Base-by-base conservation (phyloP, 1,140 invertebrate genomes). In the Pseudomyrmex pallidus region DNA sequence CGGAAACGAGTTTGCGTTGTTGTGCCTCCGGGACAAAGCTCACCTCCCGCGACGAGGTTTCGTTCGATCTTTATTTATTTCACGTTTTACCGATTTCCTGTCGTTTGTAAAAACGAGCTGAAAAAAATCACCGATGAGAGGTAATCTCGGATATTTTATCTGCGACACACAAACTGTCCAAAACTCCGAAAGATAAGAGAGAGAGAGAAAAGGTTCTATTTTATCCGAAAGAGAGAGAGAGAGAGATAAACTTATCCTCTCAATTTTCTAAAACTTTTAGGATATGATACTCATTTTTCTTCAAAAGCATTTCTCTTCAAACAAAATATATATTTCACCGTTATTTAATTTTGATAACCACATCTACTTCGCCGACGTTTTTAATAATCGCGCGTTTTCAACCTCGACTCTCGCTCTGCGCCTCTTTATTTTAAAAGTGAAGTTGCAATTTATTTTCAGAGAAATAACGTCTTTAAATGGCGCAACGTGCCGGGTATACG, bases 11-110 rank as follows among this genome's bases (percentile, higher is more conserved):
- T 7, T 20, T 70, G 15, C 17, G 35, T 35, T 35, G 35, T 80
- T 48, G 7, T 12, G 25, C 46, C 46, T 59, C 22, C 56, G 54
- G n/a, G 4, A 78, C 74, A 57, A 57, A 78, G 17, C 35, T 66
- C 13, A 57, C 4, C 15, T 17, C 13, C 13, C 46, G 13, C 17
- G 35, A 59, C 5, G 35, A 59, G 35, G 35, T 15, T 80, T 80
- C 25, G 54, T 59, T 78, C 52, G 35, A 80, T 80, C 54, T 48
- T 56, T n/a, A n/a, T 73, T n/a, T 7, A 52, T 52, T 13, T 52
- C 74, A 35, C 1, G n/a, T 17, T 20, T 5, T 70, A 35, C 35
- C 35, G 22, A 35, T 59, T 80, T 48, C 48, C 22, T 15, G 59
- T 80, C 25, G 56, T 17, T 12, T 52, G 5, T 50, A 46, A 74